phyloP scores from a whole-genome alignment of 2,888 invertebrate genomes.

The Agrochola circellaris region DNA sequence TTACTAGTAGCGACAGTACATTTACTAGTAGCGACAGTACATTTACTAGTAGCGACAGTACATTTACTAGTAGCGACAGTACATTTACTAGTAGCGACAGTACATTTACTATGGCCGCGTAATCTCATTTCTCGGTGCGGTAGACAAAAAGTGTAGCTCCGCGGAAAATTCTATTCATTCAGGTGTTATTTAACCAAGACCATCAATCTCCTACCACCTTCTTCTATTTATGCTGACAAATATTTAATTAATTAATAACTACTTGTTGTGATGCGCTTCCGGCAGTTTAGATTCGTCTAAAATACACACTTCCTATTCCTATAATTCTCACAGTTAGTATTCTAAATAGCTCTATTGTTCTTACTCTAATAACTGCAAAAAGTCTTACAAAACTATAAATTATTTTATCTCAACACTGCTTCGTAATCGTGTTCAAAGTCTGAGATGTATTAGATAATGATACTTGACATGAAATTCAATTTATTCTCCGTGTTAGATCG shows the following conservation, averaged over 20 bases:
- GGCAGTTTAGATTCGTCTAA: conserved; percentile 35
- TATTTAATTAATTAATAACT: conserved; percentile 9
- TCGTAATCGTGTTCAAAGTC: conserved; percentile 43
- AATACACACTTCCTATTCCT: conserved; percentile 45
- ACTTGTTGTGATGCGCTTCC: conserved; percentile 26
- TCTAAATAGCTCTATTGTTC: conserved; percentile 57
- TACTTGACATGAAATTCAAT: conserved; percentile 60
- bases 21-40: no score
- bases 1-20: no score
- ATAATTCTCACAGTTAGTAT: conserved; percentile 49
- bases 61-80: no score
- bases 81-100: no score
- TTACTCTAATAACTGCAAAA: conserved; percentile 58
- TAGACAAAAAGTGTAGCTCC: no score
- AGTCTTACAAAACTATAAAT: conserved; percentile 51
- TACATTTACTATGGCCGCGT: no score
- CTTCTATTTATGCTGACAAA: background rate
- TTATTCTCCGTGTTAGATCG: conserved; percentile 42
- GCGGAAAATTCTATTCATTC: no score
- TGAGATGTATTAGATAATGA: conserved; percentile 63
- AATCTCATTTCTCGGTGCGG: no score
- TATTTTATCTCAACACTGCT: conserved; percentile 48
- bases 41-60: no score
- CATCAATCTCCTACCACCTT: background rate
- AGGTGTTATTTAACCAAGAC: background rate